These are phyloP conservation scores for Arizona elegans DNA, from an alignment of 2,113 vertebrate genomes.

Conservation along the genomic window DNA sequence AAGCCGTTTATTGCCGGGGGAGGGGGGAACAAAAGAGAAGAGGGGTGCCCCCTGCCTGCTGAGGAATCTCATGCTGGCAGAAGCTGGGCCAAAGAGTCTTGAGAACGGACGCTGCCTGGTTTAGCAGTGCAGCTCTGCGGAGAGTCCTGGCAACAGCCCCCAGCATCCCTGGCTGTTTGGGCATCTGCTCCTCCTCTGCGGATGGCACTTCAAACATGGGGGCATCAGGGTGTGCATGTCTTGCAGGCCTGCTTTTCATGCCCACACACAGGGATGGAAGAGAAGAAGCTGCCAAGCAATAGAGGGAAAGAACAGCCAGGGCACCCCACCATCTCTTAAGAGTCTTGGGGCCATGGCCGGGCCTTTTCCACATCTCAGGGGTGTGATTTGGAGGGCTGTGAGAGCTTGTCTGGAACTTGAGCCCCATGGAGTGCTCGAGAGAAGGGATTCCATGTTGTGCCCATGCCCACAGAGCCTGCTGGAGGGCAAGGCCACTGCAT, in stretches of 20 bases:
- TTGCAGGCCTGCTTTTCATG: background rate
- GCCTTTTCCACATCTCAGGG: background rate
- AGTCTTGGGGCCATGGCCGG: background rate
- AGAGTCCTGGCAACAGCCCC: background rate
- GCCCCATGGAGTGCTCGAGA: too few species aligned
- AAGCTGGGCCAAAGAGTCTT: background rate
- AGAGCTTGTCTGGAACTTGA: background rate
- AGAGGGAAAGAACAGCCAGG: background rate
- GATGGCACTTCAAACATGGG: background rate
- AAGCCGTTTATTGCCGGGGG: background rate
- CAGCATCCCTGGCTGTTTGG: background rate
- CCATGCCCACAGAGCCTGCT: background rate
- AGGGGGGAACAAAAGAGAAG: background rate
- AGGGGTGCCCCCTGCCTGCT: background rate
- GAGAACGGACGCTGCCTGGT: background rate
- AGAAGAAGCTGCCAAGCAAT: background rate
- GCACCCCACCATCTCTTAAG: background rate
- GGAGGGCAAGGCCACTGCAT: background rate
- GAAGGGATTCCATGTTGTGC: background rate
- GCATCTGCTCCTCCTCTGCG: background rate
- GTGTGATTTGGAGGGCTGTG: background rate
- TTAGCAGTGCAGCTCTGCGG: background rate
- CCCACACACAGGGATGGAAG: background rate
- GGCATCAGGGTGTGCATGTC: background rate
- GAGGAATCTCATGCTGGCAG: background rate